Evolutionary conservation across 2,797 vertebrate genomes (phyloP).

Genomic region (Urophycis tenuis): DNA sequence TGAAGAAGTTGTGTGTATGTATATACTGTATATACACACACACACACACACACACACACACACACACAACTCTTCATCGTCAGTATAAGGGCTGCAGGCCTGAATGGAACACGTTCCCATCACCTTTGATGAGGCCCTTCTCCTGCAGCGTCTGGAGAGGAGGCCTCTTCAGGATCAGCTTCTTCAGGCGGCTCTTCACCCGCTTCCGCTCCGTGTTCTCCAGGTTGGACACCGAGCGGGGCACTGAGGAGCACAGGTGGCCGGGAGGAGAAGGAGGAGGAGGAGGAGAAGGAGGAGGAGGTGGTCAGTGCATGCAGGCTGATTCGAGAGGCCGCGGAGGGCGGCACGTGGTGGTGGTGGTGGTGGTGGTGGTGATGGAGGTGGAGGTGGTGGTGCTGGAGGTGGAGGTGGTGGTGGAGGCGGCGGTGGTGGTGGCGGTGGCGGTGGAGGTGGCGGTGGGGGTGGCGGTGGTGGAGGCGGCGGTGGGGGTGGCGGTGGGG

Average conservation of each 20-base stretch:
- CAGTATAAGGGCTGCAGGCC: no score
- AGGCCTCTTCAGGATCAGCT: slow-evolving; percentile 82
- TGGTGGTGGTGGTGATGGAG: no score
- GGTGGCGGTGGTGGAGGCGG: slow-evolving; percentile 51
- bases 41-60: no score
- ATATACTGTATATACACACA: no score
- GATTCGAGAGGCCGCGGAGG: slow-evolving; percentile 8
- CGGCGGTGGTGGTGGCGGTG: slow-evolving; percentile 60
- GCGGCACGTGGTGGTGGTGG: slow-evolving; percentile 47
- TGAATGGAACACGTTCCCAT: background rate
- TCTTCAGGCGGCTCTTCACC: slow-evolving; percentile 80
- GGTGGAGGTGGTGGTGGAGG: slow-evolving; percentile 51
- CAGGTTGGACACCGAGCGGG: slow-evolving; percentile 70
- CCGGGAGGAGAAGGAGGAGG: background rate
- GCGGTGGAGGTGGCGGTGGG: slow-evolving; percentile 53
- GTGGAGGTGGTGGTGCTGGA: slow-evolving; percentile 63
- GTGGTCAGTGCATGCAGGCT: slow-evolving; percentile 48
- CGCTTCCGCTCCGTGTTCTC: slow-evolving; percentile 78
- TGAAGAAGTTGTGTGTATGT: no score
- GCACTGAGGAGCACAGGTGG: slow-evolving; percentile 57
- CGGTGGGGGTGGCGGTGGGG: no score
- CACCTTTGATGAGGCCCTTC: slow-evolving; percentile 86
- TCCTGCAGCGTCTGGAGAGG: slow-evolving; percentile 85
- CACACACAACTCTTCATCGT: no score
- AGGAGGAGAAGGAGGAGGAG: slow-evolving; percentile 24